phyloP scores from a whole-genome alignment of 2,888 invertebrate genomes.

The Scaptomyza polygonia region DNA sequence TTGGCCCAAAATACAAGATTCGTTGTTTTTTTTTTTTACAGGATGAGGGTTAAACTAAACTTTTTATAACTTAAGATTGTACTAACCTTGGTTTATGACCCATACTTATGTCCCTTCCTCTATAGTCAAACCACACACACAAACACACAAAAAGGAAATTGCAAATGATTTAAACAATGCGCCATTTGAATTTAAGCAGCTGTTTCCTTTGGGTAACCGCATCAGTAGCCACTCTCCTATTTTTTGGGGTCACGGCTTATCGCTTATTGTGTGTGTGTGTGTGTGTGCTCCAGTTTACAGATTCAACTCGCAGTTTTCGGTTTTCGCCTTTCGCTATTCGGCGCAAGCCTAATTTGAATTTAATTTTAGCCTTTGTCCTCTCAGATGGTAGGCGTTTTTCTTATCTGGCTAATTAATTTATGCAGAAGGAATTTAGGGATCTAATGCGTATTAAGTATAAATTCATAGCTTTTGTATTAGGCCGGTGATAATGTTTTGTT shows the following conservation, averaged over 20 bases:
- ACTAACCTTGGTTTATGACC: not conserved
- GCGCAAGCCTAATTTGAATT: conserved; percentile 68
- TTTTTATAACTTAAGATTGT: not conserved
- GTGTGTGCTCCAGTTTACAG: conserved; percentile 17
- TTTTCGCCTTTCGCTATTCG: conserved; percentile 46
- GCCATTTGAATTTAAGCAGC: conserved; percentile 49
- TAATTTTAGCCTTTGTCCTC: conserved; percentile 63
- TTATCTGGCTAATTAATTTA: conserved; percentile 73
- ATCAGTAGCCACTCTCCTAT: conserved; percentile 14
- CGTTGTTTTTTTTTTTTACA: too few relatives aligned
- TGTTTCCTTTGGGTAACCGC: conserved; percentile 28
- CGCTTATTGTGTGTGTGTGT: conserved; percentile 54
- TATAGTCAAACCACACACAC: conserved; percentile 9
- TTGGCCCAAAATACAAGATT: too few relatives aligned
- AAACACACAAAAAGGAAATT: not conserved
- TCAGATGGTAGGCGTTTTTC: conserved; percentile 33
- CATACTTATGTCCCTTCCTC: conserved; percentile 7
- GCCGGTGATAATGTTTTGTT: conserved; percentile 11
- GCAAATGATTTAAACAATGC: conserved; percentile 8
- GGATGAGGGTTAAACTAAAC: too few relatives aligned
- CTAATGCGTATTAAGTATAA: conserved; percentile 67
- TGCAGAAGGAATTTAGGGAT: conserved; percentile 31
- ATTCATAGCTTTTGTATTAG: conserved; percentile 72
- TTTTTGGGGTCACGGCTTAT: conserved; percentile 59
- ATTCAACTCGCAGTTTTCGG: conserved; percentile 20